Evolutionary conservation across 2,797 vertebrate species (phyloP), one percentile per base, ranked within the genome.

Genomic region (Pangasius mekongensis): DNA sequence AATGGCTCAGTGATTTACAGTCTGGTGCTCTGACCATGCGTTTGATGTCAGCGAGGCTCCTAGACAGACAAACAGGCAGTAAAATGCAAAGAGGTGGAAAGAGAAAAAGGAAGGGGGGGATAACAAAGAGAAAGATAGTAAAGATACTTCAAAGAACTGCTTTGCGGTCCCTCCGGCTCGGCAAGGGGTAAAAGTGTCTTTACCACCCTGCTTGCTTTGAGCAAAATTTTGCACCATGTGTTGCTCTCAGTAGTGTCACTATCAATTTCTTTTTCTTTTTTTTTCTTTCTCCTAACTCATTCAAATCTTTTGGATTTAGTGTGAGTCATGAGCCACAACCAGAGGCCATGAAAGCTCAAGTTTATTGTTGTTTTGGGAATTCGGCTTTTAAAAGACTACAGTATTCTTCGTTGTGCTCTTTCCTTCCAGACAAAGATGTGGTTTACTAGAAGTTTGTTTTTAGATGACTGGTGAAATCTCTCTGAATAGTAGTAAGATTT

Each of bases 11-110:
- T 94, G 93, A 94, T 94, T 91, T 93, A 93, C 91, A 89, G 89
- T 87, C 9, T 87, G 58, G 91, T 92, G 91, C 91, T 90, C 89
- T 93, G 91, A 92, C 92, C 93, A 93, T 93, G 92, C 93, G 93
- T 94, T 94, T 95, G 94, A 93, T 95, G 93, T 94, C 93, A 94
- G 92, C 89, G 90, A 94, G 91, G 91, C 92, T 93, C 92, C 92
- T 93, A 93, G 82, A 92, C 91, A 88, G 91, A 93, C 91, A 92
- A 92, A 92, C 91, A 56, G 93, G 91, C 87, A 69, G 86, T 93
- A 92, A 93, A 92, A 91, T 88, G 87, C 91, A 90, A 73, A 83
- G 88, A 83, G 76, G 86, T 89, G 83, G 81, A 80, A 88, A 80
- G 73, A 74, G 77, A 74, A 60, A 77, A 58, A 39, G 52, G 10